Evolutionary conservation across 2,888 invertebrate genomes (phyloP).

Genomic region (Alviniconcha strummeri): DNA sequence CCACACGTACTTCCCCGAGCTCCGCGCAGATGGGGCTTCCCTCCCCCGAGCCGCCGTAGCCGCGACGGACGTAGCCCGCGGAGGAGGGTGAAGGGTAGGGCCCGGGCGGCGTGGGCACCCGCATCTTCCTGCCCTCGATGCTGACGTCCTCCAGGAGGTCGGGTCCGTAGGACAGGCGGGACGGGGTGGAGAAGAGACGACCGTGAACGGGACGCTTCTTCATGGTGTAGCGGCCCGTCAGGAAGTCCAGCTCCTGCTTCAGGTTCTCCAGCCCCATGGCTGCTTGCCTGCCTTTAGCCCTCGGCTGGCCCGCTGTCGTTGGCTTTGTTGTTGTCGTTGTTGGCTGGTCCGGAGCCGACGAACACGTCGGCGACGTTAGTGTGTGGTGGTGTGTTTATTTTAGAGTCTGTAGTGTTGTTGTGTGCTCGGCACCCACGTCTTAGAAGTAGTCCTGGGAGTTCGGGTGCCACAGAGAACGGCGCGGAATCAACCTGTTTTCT

Average conservation of each 20-base stretch:
- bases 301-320: too few relatives aligned
- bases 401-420: too few relatives aligned
- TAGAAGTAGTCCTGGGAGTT: too few relatives aligned
- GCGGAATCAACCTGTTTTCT: too few relatives aligned
- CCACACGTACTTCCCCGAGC: slow-evolving; percentile 16
- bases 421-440: too few relatives aligned
- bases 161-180: not conserved
- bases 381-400: too few relatives aligned
- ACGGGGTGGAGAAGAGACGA: slow-evolving; percentile 10
- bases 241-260: slow-evolving; percentile 19
- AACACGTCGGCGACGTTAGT: too few relatives aligned
- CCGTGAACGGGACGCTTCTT: slow-evolving; percentile 20
- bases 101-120: slow-evolving; percentile 2
- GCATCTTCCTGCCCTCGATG: slow-evolving; percentile 25
- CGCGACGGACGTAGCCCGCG: not conserved
- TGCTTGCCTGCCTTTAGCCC: not conserved
- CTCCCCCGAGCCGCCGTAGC: not conserved
- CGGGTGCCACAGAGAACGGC: too few relatives aligned
- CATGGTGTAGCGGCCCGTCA: slow-evolving; percentile 31
- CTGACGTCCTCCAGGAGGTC: slow-evolving; percentile 18
- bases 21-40: not conserved
- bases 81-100: not conserved
- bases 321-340: too few relatives aligned
- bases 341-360: too few relatives aligned
- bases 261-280: slow-evolving; percentile 27